Evolutionary conservation across 2,113 vertebrate genomes (phyloP), one percentile per base, ranked within the genome.

Genomic region (Onychostruthus taczanowskii): DNA sequence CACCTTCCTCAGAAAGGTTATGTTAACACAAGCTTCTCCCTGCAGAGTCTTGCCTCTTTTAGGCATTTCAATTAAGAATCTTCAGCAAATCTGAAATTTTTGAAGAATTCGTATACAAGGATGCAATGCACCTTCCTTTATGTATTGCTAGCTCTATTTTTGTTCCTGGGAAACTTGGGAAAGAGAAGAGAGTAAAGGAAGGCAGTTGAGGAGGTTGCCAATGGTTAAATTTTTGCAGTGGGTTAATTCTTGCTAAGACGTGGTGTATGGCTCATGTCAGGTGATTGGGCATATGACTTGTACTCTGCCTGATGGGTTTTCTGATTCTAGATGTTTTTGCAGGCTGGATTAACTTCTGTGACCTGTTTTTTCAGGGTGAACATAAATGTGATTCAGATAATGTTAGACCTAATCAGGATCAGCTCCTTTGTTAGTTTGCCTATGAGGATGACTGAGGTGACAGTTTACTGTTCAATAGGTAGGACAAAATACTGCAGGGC

Each of bases 331-430:
- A 39, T 84, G 49, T 68, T 92, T 95, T 91, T 73, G 50, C 52
- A 91, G 70, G 73, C 77, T 89, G 69, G 87, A 76, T 97, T 95
- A 94, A 87, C 39, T 89, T 76, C 44, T 41, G 46, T 94, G 93
- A 94, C 88, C 68, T 83, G 39, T 82, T 87, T 91, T 80, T 77
- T 30, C 63, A 77, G 59, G 24, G 52, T 75, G 87, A 75, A 67
- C 67, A 46, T 88, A 88, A 84, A 77, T 59, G 87, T 47, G 75
- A 55, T 77, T 91, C 78, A 74, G 85, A 70, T 55, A 73, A 59
- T 37, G 59, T 73, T 93, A 63, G 75, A 28, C 63, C 50, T 90
- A 84, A 88, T 93, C 63, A 81, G 85, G 85, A 93, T 95, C 90
- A 91, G 43, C 39, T 88, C 35, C 47, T 50, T 80, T 83, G 67